Evolutionary conservation across 1,140 invertebrate species (phyloP).

Genomic region (Drosophila obscura): DNA sequence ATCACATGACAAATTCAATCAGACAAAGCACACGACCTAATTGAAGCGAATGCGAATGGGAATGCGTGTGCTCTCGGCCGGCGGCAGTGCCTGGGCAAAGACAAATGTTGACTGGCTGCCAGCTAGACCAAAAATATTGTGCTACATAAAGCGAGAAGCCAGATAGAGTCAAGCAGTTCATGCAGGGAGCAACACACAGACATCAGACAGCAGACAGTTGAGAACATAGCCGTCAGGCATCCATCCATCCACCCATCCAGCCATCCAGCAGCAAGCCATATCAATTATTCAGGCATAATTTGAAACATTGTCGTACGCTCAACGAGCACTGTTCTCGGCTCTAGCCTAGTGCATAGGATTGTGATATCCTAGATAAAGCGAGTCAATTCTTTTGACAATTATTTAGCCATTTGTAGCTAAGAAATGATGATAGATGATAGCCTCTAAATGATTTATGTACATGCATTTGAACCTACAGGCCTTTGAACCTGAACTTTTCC

Average conservation of each 20-base stretch:
- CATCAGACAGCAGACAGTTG: constrained; percentile 46
- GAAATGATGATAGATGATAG: too few relatives aligned
- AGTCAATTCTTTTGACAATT: too few relatives aligned
- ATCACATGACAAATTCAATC: constrained; percentile 80
- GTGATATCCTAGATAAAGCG: neutral
- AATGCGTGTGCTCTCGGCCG: constrained; percentile 18
- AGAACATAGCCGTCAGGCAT: too few relatives aligned
- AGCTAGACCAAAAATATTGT: constrained; percentile 39
- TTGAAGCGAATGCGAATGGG: constrained; percentile 57
- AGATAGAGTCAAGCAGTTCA: constrained; percentile 9
- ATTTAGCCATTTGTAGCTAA: too few relatives aligned
- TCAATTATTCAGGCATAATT: constrained; percentile 79
- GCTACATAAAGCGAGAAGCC: constrained; percentile 18
- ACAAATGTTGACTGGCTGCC: constrained; percentile 46
- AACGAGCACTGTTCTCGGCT: constrained; percentile 12
- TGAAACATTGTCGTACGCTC: constrained; percentile 62
- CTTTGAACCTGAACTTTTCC: too few relatives aligned
- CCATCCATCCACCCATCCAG: neutral
- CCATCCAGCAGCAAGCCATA: constrained; percentile 47
- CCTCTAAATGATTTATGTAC: too few relatives aligned
- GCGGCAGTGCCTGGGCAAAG: constrained; percentile 25
- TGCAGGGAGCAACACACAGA: constrained; percentile 14
- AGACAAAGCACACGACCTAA: constrained; percentile 73
- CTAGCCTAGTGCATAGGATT: constrained; percentile 23
- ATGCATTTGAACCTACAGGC: too few relatives aligned